These are phyloP conservation scores for Leptinotarsa peninsularis DNA, from an alignment of 2,888 invertebrate genomes.

Conservation along the genomic window DNA sequence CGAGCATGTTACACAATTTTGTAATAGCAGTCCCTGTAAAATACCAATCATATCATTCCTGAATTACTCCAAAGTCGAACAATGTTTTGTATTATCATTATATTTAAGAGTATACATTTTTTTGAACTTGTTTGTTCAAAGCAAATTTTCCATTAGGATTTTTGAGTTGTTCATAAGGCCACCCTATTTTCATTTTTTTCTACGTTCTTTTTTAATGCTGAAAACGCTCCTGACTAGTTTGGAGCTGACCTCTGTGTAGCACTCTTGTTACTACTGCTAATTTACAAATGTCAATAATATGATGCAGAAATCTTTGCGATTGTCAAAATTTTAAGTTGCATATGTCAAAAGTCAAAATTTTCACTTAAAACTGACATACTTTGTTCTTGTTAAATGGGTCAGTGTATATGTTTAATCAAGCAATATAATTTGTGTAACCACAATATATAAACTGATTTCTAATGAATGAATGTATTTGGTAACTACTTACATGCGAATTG, in stretches of 20 bases:
- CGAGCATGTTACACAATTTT: too few relatives aligned
- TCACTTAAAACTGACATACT: neutral
- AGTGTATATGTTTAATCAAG: neutral
- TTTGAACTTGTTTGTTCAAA: too few relatives aligned
- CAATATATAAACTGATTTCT: constrained; percentile 1
- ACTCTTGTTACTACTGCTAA: neutral
- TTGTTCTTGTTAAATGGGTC: constrained; percentile 15
- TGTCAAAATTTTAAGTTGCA: neutral
- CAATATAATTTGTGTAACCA: constrained; percentile 6
- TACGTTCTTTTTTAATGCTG: too few relatives aligned
- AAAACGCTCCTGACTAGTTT: neutral
- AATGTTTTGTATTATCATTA: too few relatives aligned
- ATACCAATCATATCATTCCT: too few relatives aligned
- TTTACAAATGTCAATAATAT: neutral
- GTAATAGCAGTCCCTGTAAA: too few relatives aligned
- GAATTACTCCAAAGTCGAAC: too few relatives aligned
- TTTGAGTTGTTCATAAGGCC: too few relatives aligned
- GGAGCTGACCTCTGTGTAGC: neutral
- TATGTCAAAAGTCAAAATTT: constrained; percentile 7
- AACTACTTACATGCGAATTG: constrained; percentile 37
- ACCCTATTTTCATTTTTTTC: too few relatives aligned
- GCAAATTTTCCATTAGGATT: too few relatives aligned
- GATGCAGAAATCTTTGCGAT: neutral
- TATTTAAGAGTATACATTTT: too few relatives aligned
- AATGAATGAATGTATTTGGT: constrained; percentile 7